Conservation (phyloP, 2,113 vertebrate genomes). For the Ia io region DNA sequence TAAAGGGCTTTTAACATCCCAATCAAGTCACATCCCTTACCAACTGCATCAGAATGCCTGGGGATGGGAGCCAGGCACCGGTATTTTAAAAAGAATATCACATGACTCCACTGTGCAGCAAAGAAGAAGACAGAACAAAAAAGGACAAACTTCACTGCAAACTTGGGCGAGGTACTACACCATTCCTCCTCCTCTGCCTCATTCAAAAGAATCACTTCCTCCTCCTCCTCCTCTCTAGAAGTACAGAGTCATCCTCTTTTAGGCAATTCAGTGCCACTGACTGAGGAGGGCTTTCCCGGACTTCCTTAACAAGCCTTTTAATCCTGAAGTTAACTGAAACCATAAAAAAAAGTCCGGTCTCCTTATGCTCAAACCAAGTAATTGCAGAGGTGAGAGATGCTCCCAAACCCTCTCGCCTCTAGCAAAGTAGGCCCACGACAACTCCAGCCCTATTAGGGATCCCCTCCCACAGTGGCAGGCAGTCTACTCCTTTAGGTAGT, state of each 20-base stretch:
- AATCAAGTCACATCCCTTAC: neutral
- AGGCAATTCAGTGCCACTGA: neutral
- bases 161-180: neutral
- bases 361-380: neutral
- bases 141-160: neutral
- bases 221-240: neutral
- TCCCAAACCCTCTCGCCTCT: neutral
- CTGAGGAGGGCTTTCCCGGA: neutral
- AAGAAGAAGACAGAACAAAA: neutral
- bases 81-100: neutral
- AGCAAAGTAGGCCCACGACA: neutral
- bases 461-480: neutral
- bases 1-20: neutral
- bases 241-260: neutral
- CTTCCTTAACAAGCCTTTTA: neutral
- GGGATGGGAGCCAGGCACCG: neutral
- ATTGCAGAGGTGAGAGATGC: neutral
- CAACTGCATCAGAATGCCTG: neutral
- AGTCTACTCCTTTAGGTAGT: neutral
- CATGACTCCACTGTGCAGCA: neutral
- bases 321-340: conserved; percentile 13
- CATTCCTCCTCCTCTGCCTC: neutral
- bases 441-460: neutral
- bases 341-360: neutral
- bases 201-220: neutral